These are phyloP conservation scores for Drosophila guanche DNA, from an alignment of 1,140 invertebrate species.

Conservation along the genomic window DNA sequence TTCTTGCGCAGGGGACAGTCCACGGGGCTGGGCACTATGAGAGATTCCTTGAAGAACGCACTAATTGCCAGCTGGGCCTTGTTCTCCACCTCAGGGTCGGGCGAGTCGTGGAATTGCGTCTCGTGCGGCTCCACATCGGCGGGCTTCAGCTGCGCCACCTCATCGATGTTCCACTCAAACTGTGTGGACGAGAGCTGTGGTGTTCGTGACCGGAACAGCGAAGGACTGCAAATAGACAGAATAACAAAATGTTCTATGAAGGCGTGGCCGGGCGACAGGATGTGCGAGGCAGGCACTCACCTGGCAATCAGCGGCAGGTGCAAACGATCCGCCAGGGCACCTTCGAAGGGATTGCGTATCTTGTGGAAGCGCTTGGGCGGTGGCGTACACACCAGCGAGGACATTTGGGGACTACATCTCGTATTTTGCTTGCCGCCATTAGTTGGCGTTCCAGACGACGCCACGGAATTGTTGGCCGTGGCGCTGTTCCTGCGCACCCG, in stretches of 20 bases:
- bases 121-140: slow-evolving; percentile 85
- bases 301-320: slow-evolving; percentile 81
- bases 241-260: neutral
- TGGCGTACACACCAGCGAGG: slow-evolving; percentile 61
- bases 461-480: slow-evolving; percentile 19
- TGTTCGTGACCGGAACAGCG: slow-evolving; percentile 72
- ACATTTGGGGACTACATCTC: slow-evolving; percentile 60
- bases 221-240: slow-evolving; percentile 56
- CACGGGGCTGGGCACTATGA: slow-evolving; percentile 85
- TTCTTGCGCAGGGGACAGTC: slow-evolving; percentile 76
- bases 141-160: slow-evolving; percentile 85
- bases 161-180: slow-evolving; percentile 85
- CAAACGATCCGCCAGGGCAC: slow-evolving; percentile 66
- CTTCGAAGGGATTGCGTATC: slow-evolving; percentile 79
- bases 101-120: slow-evolving; percentile 83
- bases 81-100: slow-evolving; percentile 84
- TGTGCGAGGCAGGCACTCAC: slow-evolving; percentile 37
- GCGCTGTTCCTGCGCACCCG: slow-evolving; percentile 32
- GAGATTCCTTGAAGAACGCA: slow-evolving; percentile 84
- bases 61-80: slow-evolving; percentile 85
- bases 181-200: slow-evolving; percentile 83
- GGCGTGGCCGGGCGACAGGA: neutral
- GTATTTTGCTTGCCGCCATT: slow-evolving; percentile 68
- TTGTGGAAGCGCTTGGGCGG: slow-evolving; percentile 76
- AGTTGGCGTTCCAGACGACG: slow-evolving; percentile 51